These are phyloP conservation scores for Microcebus murinus DNA, from an alignment of 2,113 vertebrate genomes.

Conservation along the genomic window DNA sequence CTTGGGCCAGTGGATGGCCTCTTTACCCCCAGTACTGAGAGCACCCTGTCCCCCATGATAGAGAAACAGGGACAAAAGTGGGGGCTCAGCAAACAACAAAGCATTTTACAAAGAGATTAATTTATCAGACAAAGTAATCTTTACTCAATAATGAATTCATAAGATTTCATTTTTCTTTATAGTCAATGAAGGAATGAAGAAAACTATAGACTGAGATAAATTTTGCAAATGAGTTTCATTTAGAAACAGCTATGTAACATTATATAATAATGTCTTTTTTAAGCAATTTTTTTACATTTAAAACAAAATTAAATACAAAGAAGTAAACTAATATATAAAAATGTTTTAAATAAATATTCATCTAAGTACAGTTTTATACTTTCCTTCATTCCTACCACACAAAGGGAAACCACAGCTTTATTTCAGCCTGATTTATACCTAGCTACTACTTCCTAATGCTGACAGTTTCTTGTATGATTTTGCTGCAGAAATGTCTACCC, in stretches of 20 bases:
- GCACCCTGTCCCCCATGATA: no score
- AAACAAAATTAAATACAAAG: background rate
- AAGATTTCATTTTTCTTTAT: background rate
- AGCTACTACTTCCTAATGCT: no score
- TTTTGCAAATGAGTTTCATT: background rate
- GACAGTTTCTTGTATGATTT: background rate
- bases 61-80: background rate
- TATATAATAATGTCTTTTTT: background rate
- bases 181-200: background rate
- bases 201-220: background rate
- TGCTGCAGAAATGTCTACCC: background rate
- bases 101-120: background rate
- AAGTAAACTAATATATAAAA: background rate
- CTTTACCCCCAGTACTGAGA: background rate
- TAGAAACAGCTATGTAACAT: background rate
- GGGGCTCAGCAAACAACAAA: background rate
- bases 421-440: background rate
- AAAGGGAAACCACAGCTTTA: background rate
- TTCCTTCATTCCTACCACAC: background rate
- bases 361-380: background rate
- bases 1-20: rapidly evolving
- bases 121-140: background rate
- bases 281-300: background rate
- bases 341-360: background rate
- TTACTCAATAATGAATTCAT: background rate